phyloP scores from a whole-genome alignment of 2,888 invertebrate species.

The Netelia melanura region DNA sequence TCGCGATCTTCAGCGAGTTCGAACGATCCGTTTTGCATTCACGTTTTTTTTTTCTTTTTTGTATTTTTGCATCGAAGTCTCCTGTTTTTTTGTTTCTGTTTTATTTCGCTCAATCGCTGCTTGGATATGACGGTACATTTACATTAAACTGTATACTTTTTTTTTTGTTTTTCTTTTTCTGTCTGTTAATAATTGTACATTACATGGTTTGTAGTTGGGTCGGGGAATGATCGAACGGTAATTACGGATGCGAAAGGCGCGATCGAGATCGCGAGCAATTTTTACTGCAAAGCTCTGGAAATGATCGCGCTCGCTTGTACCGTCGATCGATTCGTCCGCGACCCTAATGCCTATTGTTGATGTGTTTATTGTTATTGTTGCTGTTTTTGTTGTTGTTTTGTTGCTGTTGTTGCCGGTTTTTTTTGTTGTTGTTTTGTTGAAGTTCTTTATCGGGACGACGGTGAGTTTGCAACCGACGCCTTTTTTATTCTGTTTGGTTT shows the following conservation, averaged over 20 bases:
- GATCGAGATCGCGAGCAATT: slow-evolving; percentile 47
- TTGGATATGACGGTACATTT: slow-evolving; percentile 69
- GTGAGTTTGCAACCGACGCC: slow-evolving; percentile 72
- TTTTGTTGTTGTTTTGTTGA: slow-evolving; percentile 79
- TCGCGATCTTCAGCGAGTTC: slow-evolving; percentile 33
- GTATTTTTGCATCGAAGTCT: slow-evolving; percentile 72
- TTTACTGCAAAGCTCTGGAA: slow-evolving; percentile 40
- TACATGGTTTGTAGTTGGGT: slow-evolving; percentile 63
- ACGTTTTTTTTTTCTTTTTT: slow-evolving; percentile 67
- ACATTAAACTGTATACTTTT: slow-evolving; percentile 66
- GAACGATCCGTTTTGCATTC: slow-evolving; percentile 70
- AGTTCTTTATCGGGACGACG: slow-evolving; percentile 60
- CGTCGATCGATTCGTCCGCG: slow-evolving; percentile 49
- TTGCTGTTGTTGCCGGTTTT: slow-evolving; percentile 61
- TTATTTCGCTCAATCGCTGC: slow-evolving; percentile 69
- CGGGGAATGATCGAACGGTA: slow-evolving; percentile 49
- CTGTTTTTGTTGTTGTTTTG: slow-evolving; percentile 80
- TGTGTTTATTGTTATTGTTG: slow-evolving; percentile 73
- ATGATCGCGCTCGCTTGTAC: background rate
- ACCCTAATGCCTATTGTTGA: slow-evolving; percentile 80
- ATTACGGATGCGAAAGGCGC: slow-evolving; percentile 62
- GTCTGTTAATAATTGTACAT: slow-evolving; percentile 66
- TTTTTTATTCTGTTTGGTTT: slow-evolving; percentile 21
- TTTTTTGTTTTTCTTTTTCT: slow-evolving; percentile 53
- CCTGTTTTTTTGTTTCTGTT: slow-evolving; percentile 40